Evolutionary conservation across 2,797 vertebrate genomes (phyloP).

Genomic region (Darevskia nairensis): DNA sequence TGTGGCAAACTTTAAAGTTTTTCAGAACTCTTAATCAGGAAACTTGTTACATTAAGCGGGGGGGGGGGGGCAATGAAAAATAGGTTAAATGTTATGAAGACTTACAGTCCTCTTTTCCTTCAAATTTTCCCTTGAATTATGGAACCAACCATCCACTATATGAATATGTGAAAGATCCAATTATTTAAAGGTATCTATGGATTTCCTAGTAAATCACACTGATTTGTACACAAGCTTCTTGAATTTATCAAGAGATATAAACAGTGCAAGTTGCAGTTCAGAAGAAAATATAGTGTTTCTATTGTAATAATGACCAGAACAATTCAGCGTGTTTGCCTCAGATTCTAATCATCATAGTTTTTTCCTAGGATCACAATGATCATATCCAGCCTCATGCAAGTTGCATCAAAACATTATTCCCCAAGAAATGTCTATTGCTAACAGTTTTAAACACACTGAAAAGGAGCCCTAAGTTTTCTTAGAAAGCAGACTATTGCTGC

Average conservation of each 20-base stretch:
- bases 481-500: neutral
- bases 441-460: neutral
- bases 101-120: too few relatives aligned
- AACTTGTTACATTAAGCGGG: too few relatives aligned
- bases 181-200: too few relatives aligned
- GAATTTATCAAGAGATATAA: neutral
- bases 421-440: neutral
- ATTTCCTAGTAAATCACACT: neutral
- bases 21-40: too few relatives aligned
- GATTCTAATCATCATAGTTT: neutral
- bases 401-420: neutral
- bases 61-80: too few relatives aligned
- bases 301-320: neutral
- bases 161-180: too few relatives aligned
- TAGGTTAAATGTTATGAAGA: too few relatives aligned
- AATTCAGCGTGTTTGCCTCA: neutral
- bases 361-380: neutral
- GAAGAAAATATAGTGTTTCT: neutral
- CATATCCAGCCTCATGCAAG: neutral
- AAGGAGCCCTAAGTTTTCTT: neutral
- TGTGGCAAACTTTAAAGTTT: too few relatives aligned
- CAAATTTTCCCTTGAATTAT: too few relatives aligned
- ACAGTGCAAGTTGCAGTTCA: neutral
- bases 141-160: too few relatives aligned
- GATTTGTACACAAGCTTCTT: neutral